Base-by-base conservation (phyloP, 2,797 vertebrate genomes). In the Carcharodon carcharias region DNA sequence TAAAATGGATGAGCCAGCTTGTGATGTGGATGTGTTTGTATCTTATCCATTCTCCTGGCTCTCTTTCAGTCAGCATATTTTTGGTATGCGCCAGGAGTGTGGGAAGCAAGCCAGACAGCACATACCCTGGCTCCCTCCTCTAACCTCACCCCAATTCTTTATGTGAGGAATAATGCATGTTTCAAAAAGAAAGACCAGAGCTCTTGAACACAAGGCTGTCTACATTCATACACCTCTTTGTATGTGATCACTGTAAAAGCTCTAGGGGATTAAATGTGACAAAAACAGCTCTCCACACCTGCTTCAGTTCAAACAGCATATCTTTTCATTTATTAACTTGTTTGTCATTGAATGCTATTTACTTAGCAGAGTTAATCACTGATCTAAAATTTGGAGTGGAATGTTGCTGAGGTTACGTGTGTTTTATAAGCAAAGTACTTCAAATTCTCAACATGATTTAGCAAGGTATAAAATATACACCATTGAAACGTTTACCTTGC, bases 251-350 rank as follows among this genome's bases (percentile, higher is more conserved):
- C 40, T 50, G 40, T 40, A 93, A 23, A 93, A 6, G 21, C 91
- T 93, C 91, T 45, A 26, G 91, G 61, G 56, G 45, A 14, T 93
- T 93, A 93, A 65, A 93, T 93, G 1, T 65, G n/a, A 93, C n/a
- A 93, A 65, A 93, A 67, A 93, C 91, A 67, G 35, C 18, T 65
- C 91, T 93, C n/a, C 21, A 40, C 91, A 93, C 61, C 61, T 93
- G 91, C n/a, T 65, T 93, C 91, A 67, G 91, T 92, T 92, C 89
- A 92, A 63, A 92, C 58, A 92, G 88, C 56, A 92, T 18, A 65
- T 18, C 16, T 35, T 91, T 91, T 91, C 56, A 91, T 91, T 35
- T 88, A 88, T 88, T 45, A 85, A 85, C 50, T 89, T 31, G 12
- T n/a, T 92, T 92, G 58, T 63, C n/a, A 45, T 35, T n/a, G 61